These are phyloP conservation scores for Enteromius afrohamiltoni DNA, from an alignment of 2,797 vertebrate genomes.

Conservation along the genomic window DNA sequence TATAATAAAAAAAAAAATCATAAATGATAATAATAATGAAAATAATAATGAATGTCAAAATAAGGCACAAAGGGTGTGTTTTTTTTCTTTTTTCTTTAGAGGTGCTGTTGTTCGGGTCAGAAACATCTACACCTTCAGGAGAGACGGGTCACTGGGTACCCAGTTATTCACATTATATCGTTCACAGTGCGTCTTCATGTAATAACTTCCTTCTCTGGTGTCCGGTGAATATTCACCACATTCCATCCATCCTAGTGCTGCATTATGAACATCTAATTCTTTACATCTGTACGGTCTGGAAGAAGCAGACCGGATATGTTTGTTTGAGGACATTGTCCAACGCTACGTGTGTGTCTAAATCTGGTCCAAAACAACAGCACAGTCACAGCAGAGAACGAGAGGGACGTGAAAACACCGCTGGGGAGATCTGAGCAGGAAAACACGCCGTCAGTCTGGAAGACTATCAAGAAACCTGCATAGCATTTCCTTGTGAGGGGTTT, in stretches of 20 bases:
- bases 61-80: slow-evolving; percentile 46
- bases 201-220: neutral
- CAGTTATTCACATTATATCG: slow-evolving; percentile 44
- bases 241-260: neutral
- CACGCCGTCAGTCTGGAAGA: neutral
- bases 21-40: neutral
- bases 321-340: slow-evolving; percentile 41
- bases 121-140: neutral
- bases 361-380: slow-evolving; percentile 23
- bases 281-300: slow-evolving; percentile 21
- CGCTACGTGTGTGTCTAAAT: neutral
- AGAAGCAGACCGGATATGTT: slow-evolving; percentile 18
- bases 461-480: slow-evolving; percentile 22
- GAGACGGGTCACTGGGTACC: neutral
- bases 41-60: neutral
- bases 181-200: slow-evolving; percentile 47
- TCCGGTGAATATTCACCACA: neutral
- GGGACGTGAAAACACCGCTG: neutral
- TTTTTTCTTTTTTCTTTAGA: neutral
- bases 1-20: too few species aligned
- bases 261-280: neutral
- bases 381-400: neutral
- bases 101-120: neutral
- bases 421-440: neutral
- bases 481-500: slow-evolving; percentile 3